Conservation (phyloP, 2,797 vertebrate species). For the Prunella strophiata region DNA sequence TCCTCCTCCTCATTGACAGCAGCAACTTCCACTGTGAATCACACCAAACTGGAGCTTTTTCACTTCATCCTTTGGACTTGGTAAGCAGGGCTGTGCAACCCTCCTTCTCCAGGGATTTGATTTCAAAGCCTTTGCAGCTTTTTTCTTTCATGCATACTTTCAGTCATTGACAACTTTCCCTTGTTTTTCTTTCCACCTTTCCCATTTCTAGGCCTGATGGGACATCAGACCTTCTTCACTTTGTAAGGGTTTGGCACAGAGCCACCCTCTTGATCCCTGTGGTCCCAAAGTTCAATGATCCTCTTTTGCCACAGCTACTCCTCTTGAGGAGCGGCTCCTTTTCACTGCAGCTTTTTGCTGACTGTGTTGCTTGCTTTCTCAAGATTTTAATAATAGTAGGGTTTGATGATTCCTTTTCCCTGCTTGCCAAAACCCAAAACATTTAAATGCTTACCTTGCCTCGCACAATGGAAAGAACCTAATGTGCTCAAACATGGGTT, state of each 20-base stretch:
- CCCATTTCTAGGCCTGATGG: not conserved
- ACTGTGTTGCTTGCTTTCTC: not conserved
- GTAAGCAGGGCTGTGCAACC: not conserved
- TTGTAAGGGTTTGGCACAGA: not conserved
- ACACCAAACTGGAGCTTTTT: not conserved
- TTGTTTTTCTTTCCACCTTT: not conserved
- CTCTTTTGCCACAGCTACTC: not conserved
- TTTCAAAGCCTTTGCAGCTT: not conserved
- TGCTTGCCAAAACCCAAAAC: slow-evolving; percentile 22
- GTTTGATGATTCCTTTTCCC: not conserved
- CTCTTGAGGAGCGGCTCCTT: not conserved
- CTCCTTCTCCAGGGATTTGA: not conserved
- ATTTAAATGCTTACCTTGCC: not conserved
- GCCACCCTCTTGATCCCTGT: not conserved
- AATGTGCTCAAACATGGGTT: not conserved
- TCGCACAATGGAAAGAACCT: not conserved
- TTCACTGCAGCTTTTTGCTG: not conserved
- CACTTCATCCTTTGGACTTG: not conserved
- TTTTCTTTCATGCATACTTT: not conserved
- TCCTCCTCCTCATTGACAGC: not conserved
- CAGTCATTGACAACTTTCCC: not conserved
- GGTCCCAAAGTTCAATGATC: not conserved
- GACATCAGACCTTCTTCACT: not conserved
- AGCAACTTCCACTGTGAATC: not conserved
- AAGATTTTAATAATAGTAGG: not conserved